phyloP scores from a whole-genome alignment of 2,888 invertebrate species.

The Apotomis betuletana region DNA sequence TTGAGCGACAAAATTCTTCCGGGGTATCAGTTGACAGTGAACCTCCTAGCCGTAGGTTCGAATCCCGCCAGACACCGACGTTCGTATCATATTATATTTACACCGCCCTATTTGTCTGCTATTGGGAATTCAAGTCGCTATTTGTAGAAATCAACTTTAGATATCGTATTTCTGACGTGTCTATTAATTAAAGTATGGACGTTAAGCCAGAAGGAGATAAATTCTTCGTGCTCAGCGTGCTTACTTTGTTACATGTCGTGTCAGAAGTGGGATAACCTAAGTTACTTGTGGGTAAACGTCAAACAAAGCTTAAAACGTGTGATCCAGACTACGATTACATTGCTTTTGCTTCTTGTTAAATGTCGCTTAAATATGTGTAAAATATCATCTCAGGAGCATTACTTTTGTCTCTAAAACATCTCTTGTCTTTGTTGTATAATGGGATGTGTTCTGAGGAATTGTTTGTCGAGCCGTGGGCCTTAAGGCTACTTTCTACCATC shows the following conservation, averaged over 20 bases:
- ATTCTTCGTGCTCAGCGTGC: too few relatives aligned
- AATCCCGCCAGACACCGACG: conserved; percentile 2
- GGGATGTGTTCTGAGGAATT: too few relatives aligned
- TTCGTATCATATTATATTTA: conserved; percentile 6
- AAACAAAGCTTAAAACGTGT: neutral
- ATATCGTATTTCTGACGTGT: too few relatives aligned
- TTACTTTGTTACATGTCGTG: too few relatives aligned
- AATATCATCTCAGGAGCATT: neutral
- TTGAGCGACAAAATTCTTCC: conserved; percentile 8
- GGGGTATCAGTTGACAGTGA: conserved; percentile 3
- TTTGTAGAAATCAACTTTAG: neutral
- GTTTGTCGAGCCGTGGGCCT: too few relatives aligned
- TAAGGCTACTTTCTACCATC: too few relatives aligned
- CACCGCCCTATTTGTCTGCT: neutral
- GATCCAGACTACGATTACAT: neutral
- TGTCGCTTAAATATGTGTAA: neutral
- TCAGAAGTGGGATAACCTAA: too few relatives aligned
- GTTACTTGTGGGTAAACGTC: too few relatives aligned
- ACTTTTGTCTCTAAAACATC: too few relatives aligned
- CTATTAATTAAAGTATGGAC: too few relatives aligned
- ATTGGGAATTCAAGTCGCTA: neutral
- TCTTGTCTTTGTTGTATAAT: too few relatives aligned
- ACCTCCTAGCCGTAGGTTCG: neutral
- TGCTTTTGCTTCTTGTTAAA: neutral
- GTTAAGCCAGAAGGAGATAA: too few relatives aligned